A percentile compares a stretch with the other conserved stretches of the same genome.
Conservation (phyloP, 2,113 vertebrate species). For the Engraulis encrasicolus region DNA sequence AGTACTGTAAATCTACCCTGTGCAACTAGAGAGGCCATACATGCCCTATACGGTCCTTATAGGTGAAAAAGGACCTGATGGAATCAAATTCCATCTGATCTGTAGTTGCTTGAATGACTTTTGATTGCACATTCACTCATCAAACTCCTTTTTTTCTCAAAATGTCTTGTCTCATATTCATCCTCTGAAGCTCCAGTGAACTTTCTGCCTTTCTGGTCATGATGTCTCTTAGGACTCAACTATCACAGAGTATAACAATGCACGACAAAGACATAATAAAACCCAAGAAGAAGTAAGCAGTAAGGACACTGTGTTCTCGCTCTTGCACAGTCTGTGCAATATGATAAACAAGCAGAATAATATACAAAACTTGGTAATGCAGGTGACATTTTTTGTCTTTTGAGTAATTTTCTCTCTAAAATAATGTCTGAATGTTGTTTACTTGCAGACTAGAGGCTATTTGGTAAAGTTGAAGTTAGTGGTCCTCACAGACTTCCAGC, state of each 20-base stretch:
- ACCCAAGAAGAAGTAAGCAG: neutral
- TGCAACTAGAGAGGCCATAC: neutral
- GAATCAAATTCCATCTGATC: neutral
- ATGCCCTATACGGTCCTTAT: neutral
- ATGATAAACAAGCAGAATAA: too few species aligned
- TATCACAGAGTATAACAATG: neutral
- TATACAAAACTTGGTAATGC: too few species aligned
- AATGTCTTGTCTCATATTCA: neutral
- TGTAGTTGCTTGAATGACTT: neutral
- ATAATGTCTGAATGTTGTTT: too few species aligned
- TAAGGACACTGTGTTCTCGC: too few species aligned
- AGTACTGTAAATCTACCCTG: too few species aligned
- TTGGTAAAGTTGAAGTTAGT: too few species aligned
- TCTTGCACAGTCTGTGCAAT: too few species aligned
- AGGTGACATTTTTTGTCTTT: too few species aligned
- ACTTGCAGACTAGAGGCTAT: too few species aligned
- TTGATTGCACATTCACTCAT: neutral
- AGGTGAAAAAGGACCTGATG: neutral
- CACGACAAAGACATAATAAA: neutral
- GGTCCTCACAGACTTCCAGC: too few species aligned
- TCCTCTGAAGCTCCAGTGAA: neutral
- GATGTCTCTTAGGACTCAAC: neutral
- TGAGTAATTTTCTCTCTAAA: too few species aligned
- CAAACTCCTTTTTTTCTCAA: neutral
- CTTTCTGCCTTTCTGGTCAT: neutral